Base-by-base conservation (phyloP, 2,113 vertebrate species). In the Actenoides hombroni region DNA sequence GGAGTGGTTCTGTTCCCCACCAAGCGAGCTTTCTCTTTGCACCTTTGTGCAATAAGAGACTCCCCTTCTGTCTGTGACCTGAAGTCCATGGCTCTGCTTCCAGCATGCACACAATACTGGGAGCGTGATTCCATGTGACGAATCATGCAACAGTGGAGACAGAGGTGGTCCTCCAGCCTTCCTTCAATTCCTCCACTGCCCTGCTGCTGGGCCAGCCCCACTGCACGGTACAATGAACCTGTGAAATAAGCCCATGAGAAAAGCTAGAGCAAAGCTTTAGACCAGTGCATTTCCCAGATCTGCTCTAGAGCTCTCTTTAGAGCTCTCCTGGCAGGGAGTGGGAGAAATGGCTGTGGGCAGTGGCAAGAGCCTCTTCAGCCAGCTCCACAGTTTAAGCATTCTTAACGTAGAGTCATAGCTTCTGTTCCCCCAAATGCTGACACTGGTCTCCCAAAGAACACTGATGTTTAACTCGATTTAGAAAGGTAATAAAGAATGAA, bases 401-500 rank as follows among this genome's bases (percentile, higher is more conserved):
- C 51, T 0, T 6, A 73, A 39, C 0, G 0, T 10, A n/a, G 42
- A 91, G 31, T 4, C 35, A 3, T 20, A 48, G 23, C 89, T 46
- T 48, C 69, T 9, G 61, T 13, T 40, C 86, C 74, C 83, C 83
- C 20, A 7, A 81, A 76, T 56, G 74, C 89, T 71, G 74, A 60
- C 80, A 68, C 2, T 2, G 48, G 83, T 19, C 80, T 91, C 84
- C 44, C 80, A 84, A 59, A 92, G 69, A 91, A 75, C 91, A 92
- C 1, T 16, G 46, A 82, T n/a, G 40, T 92, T 95, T 87, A 89
- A 89, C 74, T 96, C 17, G 5, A 46, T 95, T 96, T 94, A 83
- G 83, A 85, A 94, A 87, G 65, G 77, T 74, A 92, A 89, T 92
- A 92, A 89, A 89, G 78, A 91, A 82, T 4, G 67, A 91, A 89